phyloP scores from a whole-genome alignment of 1,140 invertebrate genomes.

The Heliconius melpomene region DNA sequence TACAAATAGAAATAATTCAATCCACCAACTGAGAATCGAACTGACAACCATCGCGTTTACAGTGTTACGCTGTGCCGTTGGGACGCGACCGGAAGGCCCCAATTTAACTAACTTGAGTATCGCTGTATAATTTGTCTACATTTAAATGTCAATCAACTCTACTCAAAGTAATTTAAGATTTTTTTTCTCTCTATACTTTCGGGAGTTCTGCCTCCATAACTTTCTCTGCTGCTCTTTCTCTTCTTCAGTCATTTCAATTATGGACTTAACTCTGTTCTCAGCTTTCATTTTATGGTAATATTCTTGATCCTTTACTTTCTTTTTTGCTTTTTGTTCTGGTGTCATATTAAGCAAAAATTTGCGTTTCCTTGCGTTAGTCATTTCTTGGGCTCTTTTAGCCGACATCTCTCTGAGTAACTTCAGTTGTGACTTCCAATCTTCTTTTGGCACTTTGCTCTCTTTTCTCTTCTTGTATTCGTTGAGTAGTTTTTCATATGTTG shows the following conservation, averaged over 20 bases:
- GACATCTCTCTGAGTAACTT: not conserved
- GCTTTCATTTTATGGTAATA: not conserved
- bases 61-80: no score
- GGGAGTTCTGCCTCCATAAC: not conserved
- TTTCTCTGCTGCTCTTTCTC: not conserved
- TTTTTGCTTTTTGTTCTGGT: not conserved
- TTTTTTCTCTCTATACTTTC: slow-evolving; percentile 4
- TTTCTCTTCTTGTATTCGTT: no score
- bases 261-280: not conserved
- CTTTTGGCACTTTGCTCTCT: no score
- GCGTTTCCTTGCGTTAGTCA: not conserved
- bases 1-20: no score
- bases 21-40: no score
- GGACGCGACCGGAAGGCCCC: no score
- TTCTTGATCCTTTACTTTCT: not conserved
- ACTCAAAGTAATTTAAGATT: not conserved
- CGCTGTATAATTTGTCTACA: no score
- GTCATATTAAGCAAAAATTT: not conserved
- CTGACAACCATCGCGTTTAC: no score
- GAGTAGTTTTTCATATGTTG: no score
- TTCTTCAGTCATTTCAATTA: not conserved
- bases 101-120: no score
- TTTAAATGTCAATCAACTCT: no score
- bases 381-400: not conserved
- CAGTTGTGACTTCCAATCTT: no score